These are phyloP conservation scores for Drosophila seclusa DNA, from an alignment of 2,888 invertebrate genomes.

Conservation along the genomic window DNA sequence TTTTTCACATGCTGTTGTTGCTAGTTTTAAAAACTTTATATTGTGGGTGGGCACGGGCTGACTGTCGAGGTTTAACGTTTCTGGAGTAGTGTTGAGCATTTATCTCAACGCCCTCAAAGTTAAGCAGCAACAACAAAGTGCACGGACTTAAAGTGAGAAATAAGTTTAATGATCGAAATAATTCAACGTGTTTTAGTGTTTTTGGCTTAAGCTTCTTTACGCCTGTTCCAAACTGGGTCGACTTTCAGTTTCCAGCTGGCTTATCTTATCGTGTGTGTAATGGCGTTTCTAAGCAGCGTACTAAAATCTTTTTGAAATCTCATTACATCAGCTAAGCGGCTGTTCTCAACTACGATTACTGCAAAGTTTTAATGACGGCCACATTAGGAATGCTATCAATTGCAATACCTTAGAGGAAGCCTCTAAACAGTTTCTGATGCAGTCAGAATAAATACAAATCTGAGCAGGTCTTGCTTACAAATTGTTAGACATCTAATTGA, in stretches of 20 bases:
- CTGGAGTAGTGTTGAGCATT: constrained; percentile 56
- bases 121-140: constrained; percentile 35
- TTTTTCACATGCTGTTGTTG: constrained; percentile 36
- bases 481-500: neutral
- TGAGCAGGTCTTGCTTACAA: neutral
- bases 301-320: neutral
- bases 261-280: neutral
- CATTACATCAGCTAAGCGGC: neutral
- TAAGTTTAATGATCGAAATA: constrained; percentile 76
- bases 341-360: neutral
- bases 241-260: constrained; percentile 47
- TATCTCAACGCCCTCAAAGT: constrained; percentile 60
- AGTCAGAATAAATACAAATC: neutral
- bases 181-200: constrained; percentile 54
- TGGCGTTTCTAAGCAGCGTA: constrained; percentile 7
- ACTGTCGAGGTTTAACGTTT: constrained; percentile 68
- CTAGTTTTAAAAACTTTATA: constrained; percentile 70
- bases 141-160: constrained; percentile 67
- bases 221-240: constrained; percentile 31
- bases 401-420: neutral
- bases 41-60: constrained; percentile 33
- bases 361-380: constrained; percentile 8
- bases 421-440: neutral
- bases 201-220: constrained; percentile 51
- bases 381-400: neutral